These are phyloP conservation scores for Astreopora myriophthalma DNA, from an alignment of 64 coral and sea anemone genomes.

Conservation along the genomic window DNA sequence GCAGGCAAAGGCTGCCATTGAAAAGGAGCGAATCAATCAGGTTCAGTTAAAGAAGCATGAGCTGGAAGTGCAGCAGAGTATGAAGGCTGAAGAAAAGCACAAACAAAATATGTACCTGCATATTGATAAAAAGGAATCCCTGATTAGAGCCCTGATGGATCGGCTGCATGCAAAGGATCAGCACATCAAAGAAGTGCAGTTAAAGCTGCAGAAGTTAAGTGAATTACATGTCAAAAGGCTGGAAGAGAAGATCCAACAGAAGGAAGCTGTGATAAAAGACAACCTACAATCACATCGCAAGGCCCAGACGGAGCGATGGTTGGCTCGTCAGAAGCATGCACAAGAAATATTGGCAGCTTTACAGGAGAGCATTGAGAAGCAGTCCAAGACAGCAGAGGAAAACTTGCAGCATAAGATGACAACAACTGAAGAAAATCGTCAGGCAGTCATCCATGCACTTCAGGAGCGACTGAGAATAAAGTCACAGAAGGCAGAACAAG, in stretches of 20 bases:
- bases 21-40: slow-evolving; percentile 52
- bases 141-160: slow-evolving; percentile 66
- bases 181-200: slow-evolving; percentile 78
- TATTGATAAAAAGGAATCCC: slow-evolving; percentile 73
- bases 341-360: slow-evolving; percentile 63
- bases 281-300: slow-evolving; percentile 72
- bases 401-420: slow-evolving; percentile 73
- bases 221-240: slow-evolving; percentile 64
- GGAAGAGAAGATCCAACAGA: slow-evolving; percentile 88
- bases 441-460: slow-evolving; percentile 49
- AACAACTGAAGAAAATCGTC: slow-evolving; percentile 67
- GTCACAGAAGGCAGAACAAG: slow-evolving; percentile 77
- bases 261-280: slow-evolving; percentile 66
- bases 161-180: slow-evolving; percentile 76
- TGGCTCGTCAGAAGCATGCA: slow-evolving; percentile 72
- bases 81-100: slow-evolving; percentile 73
- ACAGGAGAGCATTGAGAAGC: slow-evolving; percentile 77
- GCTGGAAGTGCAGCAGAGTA: slow-evolving; percentile 54
- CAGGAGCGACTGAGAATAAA: slow-evolving; percentile 71
- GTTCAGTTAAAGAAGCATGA: slow-evolving; percentile 63
- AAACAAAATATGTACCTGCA: slow-evolving; percentile 80
- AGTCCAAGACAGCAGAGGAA: slow-evolving; percentile 72
- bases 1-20: slow-evolving; percentile 46
- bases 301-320: slow-evolving; percentile 65
- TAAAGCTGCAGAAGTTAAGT: slow-evolving; percentile 54